Base-by-base conservation (phyloP, 2,113 vertebrate species). In the Prolemur simus region DNA sequence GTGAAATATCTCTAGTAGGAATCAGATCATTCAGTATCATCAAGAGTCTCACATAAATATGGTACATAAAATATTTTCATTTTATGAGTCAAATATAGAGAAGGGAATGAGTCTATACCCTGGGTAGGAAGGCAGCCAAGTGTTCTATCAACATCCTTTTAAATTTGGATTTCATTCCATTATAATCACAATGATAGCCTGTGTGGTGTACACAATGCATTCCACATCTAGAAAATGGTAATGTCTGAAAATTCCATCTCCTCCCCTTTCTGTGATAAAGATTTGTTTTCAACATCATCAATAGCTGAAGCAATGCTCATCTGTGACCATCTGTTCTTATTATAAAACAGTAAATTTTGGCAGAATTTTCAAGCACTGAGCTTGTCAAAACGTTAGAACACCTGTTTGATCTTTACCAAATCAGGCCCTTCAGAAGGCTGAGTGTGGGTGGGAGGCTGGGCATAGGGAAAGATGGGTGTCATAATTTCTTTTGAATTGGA, bases 401-500 rank as follows among this genome's bases (percentile, higher is more conserved):
- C 92, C 42, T 73, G 73, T 80, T 85, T 95, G 83, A 97, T 85
- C 49, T 96, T 80, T 94, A 92, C 27, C 86, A 94, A 97, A 95
- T 34, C 86, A 83, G 25, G 21, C 1, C 39, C 21, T 84, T 92
- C 52, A 71, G 37, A 80, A 69, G 42, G 69, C 25, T 83, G 29
- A 56, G 60, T 21, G 56, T 69, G 76, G 37, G 63, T 23, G 37
- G 69, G 18, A 85, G 45, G 37, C 21, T 42, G 2, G 27, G 12
- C 5, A 27, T 3, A 64, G 6, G 71, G 27, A 69, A 83, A 18
- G 27, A 69, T 63, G 27, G 4, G 2, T 29, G 69, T 84, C 56
- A 47, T 42, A 23, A 80, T 58, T 91, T 76, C 78, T 93, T 96
- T 71, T 77, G 64, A 74, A 56, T 32, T 77, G 58, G 15, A 27